Conservation (phyloP, 2,113 vertebrate species). For the Hippocampus zosterae region DNA sequence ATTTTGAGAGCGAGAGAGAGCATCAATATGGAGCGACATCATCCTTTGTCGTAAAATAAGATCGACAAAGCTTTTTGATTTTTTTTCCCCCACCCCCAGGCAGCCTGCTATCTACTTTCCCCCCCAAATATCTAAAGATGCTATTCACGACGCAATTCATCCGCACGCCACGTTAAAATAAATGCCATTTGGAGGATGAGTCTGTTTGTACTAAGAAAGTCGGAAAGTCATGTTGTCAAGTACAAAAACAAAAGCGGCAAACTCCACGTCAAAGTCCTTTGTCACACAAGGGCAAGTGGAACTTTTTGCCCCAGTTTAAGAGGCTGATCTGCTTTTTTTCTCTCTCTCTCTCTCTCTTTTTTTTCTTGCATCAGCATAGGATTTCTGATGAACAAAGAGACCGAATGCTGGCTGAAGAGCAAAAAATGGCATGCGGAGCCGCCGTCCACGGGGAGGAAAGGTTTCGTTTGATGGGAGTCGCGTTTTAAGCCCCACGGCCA, state of each 20-base stretch:
- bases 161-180: not conserved
- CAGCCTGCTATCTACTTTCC: too few relatives aligned
- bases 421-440: slow-evolving; percentile 34
- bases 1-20: too few relatives aligned
- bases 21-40: too few relatives aligned
- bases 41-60: too few relatives aligned
- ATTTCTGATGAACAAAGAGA: slow-evolving; percentile 47
- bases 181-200: not conserved
- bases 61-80: too few relatives aligned
- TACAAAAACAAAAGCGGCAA: not conserved
- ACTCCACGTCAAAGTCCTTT: slow-evolving; percentile 5
- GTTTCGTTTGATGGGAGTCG: slow-evolving; percentile 40
- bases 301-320: slow-evolving; percentile 40
- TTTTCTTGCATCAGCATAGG: slow-evolving; percentile 28
- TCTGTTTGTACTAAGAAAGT: not conserved
- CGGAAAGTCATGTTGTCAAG: not conserved
- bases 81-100: too few relatives aligned
- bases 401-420: slow-evolving; percentile 33
- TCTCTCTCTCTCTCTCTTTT: not conserved
- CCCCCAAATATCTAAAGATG: too few relatives aligned
- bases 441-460: slow-evolving; percentile 34
- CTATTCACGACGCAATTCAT: too few relatives aligned
- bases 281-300: slow-evolving; percentile 13
- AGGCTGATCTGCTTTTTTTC: slow-evolving; percentile 28
- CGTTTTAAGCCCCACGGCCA: slow-evolving; percentile 37